Evolutionary conservation across 2,888 invertebrate genomes (phyloP), one percentile per base, ranked within the genome.

Genomic region (Nematopogon swammerdamellus): DNA sequence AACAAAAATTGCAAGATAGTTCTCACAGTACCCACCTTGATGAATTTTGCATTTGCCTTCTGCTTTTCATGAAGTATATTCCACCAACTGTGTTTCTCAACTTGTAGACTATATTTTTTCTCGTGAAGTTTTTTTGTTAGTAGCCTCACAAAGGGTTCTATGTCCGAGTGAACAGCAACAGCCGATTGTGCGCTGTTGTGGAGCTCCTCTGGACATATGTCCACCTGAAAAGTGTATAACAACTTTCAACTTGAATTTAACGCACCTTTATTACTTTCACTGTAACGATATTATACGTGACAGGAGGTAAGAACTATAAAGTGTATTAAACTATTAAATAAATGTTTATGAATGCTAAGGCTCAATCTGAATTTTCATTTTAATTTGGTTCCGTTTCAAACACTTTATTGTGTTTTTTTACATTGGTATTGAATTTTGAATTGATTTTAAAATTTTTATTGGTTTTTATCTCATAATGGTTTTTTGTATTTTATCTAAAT

Each of bases 191-290:
- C 83, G 57, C 95, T 96, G 70, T 96, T 97, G 67, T 97, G 89
- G 59, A 97, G 80, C 67, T 98, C 97, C 70, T 97, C 97, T 0
- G 95, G 85, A 50, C 82, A 83, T 49, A 96, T 82, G 63, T 97
- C 97, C 45, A 95, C 85, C 87, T 93, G 60, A 30, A 56, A 63
- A 51, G 51, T 30, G 44, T 42, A 46, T 14, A 45, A 36, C 43
- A 42, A 46, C 16, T 30, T 49, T 11, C 19, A 52, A 19, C n/a
- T n/a, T 52, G 17, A 16, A 19, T 47, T 20, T 19, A 19, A 51
- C 18, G 25, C 4, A 16, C 30, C 18, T 19, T 18, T 19, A 14
- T 18, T 16, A 17, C 19, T 4, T 46, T 17, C 19, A 19, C 3
- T 25, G 45, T 16, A 46, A 14, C n/a, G 25, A 4, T 25, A 4